Conservation (phyloP, 2,113 vertebrate genomes). For the Hemiscyllium ocellatum region DNA sequence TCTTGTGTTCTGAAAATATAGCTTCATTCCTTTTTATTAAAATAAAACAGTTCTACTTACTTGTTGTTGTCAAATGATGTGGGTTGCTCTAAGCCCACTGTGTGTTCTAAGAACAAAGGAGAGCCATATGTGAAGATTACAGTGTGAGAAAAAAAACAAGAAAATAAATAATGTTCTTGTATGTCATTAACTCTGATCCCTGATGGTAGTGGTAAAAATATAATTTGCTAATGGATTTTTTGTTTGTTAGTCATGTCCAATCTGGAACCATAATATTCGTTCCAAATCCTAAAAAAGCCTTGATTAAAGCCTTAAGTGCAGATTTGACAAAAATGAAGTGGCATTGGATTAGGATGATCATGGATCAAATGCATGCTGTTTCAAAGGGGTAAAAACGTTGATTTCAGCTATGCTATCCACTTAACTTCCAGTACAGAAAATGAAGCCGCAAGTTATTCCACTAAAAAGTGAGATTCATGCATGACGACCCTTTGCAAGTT, state of each 20-base stretch:
- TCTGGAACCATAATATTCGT: background rate
- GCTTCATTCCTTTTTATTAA: background rate
- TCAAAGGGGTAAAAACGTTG: background rate
- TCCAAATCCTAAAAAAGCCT: background rate
- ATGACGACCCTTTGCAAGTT: background rate
- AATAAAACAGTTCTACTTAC: slow-evolving; percentile 14
- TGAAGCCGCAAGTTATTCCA: background rate
- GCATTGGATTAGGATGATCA: background rate
- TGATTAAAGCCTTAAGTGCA: background rate
- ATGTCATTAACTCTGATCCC: background rate
- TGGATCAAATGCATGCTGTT: background rate
- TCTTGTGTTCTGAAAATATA: background rate
- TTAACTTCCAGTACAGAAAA: background rate
- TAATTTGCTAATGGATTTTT: slow-evolving; percentile 30
- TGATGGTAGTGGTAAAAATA: background rate
- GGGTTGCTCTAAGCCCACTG: slow-evolving; percentile 22
- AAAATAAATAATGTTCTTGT: background rate
- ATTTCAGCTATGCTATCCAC: background rate
- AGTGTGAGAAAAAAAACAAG: background rate
- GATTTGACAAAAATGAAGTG: background rate
- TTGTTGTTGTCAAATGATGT: slow-evolving; percentile 16
- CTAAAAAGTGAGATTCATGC: background rate
- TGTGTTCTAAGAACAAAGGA: slow-evolving; percentile 15
- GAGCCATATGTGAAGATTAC: background rate
- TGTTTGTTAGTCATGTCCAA: background rate